Percentiles rank a stretch among this genome's conserved stretches.
phyloP scores from a whole-genome alignment of 2,797 vertebrate species.

The Morelia viridis region DNA sequence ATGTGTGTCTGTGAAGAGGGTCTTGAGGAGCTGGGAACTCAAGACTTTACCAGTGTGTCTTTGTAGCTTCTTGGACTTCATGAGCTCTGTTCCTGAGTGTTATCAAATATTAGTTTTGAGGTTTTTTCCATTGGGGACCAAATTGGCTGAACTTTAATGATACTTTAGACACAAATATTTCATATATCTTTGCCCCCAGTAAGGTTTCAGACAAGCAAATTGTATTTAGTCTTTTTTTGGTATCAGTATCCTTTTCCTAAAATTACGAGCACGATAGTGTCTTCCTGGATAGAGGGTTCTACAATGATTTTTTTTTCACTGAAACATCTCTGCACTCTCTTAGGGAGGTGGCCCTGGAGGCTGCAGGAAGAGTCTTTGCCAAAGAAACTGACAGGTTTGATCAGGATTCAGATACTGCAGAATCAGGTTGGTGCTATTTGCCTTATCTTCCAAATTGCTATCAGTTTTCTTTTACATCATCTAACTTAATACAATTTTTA shows the following conservation, averaged over 20 bases:
- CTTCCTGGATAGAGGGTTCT: not conserved
- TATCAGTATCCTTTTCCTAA: not conserved
- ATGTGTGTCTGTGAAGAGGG: not conserved
- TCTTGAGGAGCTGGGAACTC: not conserved
- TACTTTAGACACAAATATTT: not conserved
- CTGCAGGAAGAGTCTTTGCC: not conserved
- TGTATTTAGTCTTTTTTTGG: not conserved
- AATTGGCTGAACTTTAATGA: not conserved
- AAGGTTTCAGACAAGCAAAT: not conserved
- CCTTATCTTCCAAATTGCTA: not conserved
- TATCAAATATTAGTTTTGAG: not conserved
- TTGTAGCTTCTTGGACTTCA: not conserved
- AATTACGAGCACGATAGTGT: not conserved
- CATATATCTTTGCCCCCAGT: not conserved
- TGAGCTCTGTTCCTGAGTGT: not conserved
- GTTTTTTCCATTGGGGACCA: not conserved
- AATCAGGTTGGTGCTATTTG: not conserved
- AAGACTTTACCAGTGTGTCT: not conserved
- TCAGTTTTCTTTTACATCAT: not conserved
- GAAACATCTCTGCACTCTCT: not conserved
- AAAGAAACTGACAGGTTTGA: not conserved
- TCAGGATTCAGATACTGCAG: not conserved
- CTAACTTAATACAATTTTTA: not conserved
- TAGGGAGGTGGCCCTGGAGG: not conserved
- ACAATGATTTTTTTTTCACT: not conserved